Evolutionary conservation across 2,113 vertebrate species (phyloP), one percentile per base, ranked within the genome.

Genomic region (rat (Rattus norvegicus)): DNA sequence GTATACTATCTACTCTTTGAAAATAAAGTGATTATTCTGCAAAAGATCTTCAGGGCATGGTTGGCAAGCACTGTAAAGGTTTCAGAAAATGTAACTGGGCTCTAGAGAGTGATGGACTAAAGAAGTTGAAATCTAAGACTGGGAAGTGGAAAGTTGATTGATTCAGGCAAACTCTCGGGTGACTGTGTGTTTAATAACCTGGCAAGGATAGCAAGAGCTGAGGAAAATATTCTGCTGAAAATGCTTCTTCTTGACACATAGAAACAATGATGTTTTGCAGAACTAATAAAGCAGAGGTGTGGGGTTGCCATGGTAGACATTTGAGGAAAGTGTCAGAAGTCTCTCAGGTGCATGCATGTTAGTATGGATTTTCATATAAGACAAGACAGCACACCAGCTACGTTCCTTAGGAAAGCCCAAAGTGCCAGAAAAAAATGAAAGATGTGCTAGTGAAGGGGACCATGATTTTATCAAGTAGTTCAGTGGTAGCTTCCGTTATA

Each of bases 211-310:
- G 33, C 5, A 61, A 73, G 59, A 79, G 22, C 61, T 77, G 6
- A 4, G 14, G 6, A 20, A 90, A 52, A 52, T 24, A 88, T 59
- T 26, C 56, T 80, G 28, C 47, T 95, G 84, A 20, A 90, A 92
- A 61, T 86, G 9, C 47, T 95, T 91, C 77, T 90, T 81, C 54
- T 30, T 77, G 39, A 84, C 86, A 33, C 14, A 79, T 61, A 67
- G 84, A 89, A 92, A 95, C 47, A 90, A 80, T 79, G 20, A 75
- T 79, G 20, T 79, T 70, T 91, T 92, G 26, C 1, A 81, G 52
- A 92, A 92, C 63, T 69, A 85, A 92, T 88, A 36, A 94, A 73
- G 59, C 43, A 91, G 83, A 94, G 30, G 83, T 76, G 26, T 90
- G 30, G 39, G 88, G 88, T 49, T 89, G 22, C 72, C 20, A 79